Conservation (phyloP, 2,113 vertebrate genomes). For the Nestor notabilis region DNA sequence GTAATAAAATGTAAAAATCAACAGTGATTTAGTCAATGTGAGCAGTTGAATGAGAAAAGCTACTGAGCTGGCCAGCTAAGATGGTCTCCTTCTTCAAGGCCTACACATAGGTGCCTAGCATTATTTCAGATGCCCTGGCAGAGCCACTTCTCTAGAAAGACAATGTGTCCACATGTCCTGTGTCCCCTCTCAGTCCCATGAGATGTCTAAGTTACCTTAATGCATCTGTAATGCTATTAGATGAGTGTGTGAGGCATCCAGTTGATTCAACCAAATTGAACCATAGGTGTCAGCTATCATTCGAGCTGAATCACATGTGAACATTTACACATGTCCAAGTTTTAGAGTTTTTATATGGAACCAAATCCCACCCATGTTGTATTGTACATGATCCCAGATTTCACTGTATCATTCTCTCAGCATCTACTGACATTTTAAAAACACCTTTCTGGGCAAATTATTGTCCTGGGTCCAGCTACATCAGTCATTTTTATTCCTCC, state of each 20-base stretch:
- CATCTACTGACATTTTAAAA: neutral
- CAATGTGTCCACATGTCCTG: neutral
- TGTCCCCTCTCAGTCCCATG: neutral
- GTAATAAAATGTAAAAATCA: neutral
- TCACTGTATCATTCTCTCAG: neutral
- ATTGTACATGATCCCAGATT: neutral
- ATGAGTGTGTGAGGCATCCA: fast-evolving
- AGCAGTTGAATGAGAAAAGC: neutral
- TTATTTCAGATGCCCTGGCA: neutral
- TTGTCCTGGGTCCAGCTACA: too few species aligned
- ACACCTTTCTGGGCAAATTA: neutral
- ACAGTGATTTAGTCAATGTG: neutral
- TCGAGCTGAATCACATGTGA: neutral
- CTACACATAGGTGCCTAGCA: neutral
- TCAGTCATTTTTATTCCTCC: too few species aligned
- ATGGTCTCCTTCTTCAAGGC: neutral
- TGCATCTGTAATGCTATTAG: neutral
- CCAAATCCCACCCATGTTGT: neutral
- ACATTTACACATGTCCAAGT: neutral
- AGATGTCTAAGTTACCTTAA: neutral
- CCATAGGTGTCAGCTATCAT: neutral
- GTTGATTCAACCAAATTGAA: neutral
- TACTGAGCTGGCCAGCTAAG: neutral
- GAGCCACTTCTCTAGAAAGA: neutral
- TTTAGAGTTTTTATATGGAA: neutral